Evolutionary conservation across 1,140 invertebrate genomes (phyloP), one percentile per base, ranked within the genome.

Genomic region (Calephelis virginiensis): DNA sequence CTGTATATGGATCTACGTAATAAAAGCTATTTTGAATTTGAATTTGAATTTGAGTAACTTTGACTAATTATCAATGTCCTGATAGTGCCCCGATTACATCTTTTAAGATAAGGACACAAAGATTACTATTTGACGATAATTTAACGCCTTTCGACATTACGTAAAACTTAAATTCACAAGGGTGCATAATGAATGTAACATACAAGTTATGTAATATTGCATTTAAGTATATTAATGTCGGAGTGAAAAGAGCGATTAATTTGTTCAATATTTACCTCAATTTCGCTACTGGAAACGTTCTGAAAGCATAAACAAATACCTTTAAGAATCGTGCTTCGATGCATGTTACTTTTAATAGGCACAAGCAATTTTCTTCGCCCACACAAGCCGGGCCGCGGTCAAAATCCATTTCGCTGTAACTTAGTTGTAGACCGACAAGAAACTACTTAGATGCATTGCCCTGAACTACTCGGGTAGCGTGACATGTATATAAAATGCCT

Each of bases 291-390:
- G 12, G 12, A 56, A 59, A 59, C 53, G 53, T 38, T 59, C 53
- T 38, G 53, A 37, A 59, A 38, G 53, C 37, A 59, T 59, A 38
- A 59, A 59, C 53, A 59, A 59, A 59, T 59, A 59, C 37, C 28
- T 38, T 59, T 28, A 59, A 37, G 53, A 38, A 11, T 59, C 53
- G 69, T 62, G 69, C 68, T 76, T 76, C 66, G 47, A 56, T 76
- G 74, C 71, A 76, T 67, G 71, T 71, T 69, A 71, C 37, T 69
- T 71, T 63, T 76, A 71, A 73, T 71, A 73, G 67, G 69, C 71
- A 61, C 64, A 65, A 65, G 71, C 69, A 73, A 76, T 76, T 76
- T 73, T 63, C 73, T 64, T 46, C 64, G 61, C 72, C 68, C 69
- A 76, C 74, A 68, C 74, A 71, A 71, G 64, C 61, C 53, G 67